These are phyloP conservation scores for Lucilia cuprina DNA, from an alignment of 1,140 invertebrate genomes.

Conservation along the genomic window DNA sequence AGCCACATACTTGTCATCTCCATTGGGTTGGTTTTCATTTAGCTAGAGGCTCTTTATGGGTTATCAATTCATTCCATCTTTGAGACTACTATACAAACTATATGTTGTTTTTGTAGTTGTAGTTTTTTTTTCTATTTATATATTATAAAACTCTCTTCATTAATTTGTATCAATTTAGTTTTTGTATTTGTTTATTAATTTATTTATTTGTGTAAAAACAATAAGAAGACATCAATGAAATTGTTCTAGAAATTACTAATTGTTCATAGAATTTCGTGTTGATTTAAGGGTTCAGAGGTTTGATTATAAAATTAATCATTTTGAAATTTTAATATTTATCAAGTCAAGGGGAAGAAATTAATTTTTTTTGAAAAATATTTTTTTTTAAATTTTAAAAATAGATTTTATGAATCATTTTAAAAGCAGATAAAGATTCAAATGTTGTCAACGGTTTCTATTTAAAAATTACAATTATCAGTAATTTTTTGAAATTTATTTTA, in stretches of 20 bases:
- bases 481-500: no score
- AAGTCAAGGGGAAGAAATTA: no score
- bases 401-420: no score
- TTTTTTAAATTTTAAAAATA: no score
- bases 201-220: neutral
- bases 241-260: neutral
- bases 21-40: no score
- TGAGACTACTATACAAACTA: neutral
- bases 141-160: neutral
- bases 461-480: no score
- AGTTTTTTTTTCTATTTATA: neutral
- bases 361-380: no score
- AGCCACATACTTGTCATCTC: no score
- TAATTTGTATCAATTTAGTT: constrained; percentile 1
- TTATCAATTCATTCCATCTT: neutral
- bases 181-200: neutral
- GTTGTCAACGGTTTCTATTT: no score
- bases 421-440: no score
- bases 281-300: neutral
- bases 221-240: neutral
- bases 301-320: neutral
- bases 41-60: constrained; percentile 4
- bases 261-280: neutral
- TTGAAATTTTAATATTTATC: neutral
- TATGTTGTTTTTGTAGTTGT: neutral